A percentile compares a stretch with the other conserved stretches of the same genome.
phyloP scores from a whole-genome alignment of 1,140 invertebrate genomes.

The Cyphomyrmex costatus region DNA sequence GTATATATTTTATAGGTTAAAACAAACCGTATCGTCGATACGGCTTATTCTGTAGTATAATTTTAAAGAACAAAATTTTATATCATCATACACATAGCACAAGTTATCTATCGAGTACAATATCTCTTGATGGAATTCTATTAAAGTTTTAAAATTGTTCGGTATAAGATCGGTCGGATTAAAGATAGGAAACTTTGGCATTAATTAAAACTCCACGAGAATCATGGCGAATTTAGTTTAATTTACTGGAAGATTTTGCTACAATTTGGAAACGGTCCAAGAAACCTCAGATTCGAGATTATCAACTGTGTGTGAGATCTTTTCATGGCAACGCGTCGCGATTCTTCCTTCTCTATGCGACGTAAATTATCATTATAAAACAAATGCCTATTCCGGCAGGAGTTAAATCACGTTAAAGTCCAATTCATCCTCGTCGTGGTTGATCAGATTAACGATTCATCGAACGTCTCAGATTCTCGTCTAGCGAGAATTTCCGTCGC shows the following conservation, averaged over 20 bases:
- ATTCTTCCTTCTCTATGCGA: background rate
- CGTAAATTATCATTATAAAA: slow-evolving; percentile 41
- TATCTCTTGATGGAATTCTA: background rate
- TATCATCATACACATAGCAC: background rate
- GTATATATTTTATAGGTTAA: background rate
- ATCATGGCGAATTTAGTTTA: slow-evolving; percentile 4
- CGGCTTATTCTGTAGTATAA: background rate
- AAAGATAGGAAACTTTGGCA: slow-evolving; percentile 6
- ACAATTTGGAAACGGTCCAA: slow-evolving; percentile 28
- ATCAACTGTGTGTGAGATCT: background rate
- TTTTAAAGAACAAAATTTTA: background rate
- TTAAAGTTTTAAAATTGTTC: slow-evolving; percentile 4
- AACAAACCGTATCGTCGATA: background rate
- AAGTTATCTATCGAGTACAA: background rate
- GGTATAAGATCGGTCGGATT: background rate
- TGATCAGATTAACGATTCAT: slow-evolving; percentile 69
- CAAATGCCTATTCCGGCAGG: slow-evolving; percentile 41
- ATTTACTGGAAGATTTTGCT: slow-evolving; percentile 22
- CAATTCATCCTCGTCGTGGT: slow-evolving; percentile 17
- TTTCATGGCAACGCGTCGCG: too few species aligned
- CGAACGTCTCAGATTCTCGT: slow-evolving; percentile 48
- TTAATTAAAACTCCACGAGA: slow-evolving; percentile 27
- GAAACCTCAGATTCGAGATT: background rate
- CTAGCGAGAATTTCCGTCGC: slow-evolving; percentile 72
- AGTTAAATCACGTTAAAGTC: slow-evolving; percentile 53